These are phyloP conservation scores for Propsilocerus akamusi DNA, from an alignment of 1,140 invertebrate genomes.

Conservation along the genomic window DNA sequence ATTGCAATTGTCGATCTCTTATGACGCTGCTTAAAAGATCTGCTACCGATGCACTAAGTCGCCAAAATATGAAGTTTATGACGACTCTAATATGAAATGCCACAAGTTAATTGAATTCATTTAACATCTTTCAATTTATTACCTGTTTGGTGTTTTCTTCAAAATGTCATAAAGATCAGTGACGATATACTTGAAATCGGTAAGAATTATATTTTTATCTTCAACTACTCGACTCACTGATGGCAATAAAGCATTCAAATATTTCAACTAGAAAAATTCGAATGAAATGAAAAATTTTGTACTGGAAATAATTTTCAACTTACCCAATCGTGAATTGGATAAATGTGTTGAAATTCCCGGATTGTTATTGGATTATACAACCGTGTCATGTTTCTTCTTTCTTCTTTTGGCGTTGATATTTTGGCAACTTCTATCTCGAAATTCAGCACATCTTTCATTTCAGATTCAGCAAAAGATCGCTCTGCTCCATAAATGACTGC, in stretches of 20 bases:
- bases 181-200: slow-evolving; percentile 27
- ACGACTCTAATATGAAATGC: slow-evolving; percentile 21
- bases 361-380: slow-evolving; percentile 45
- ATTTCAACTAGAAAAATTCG: no score
- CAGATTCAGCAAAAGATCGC: slow-evolving; percentile 19
- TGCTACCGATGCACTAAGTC: slow-evolving; percentile 31
- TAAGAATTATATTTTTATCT: slow-evolving; percentile 35
- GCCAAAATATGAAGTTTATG: slow-evolving; percentile 45
- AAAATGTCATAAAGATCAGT: slow-evolving; percentile 23
- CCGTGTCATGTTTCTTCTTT: slow-evolving; percentile 39
- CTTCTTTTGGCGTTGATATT: slow-evolving; percentile 37
- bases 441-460: slow-evolving; percentile 33
- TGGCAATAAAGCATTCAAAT: slow-evolving; percentile 34
- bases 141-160: slow-evolving; percentile 31
- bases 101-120: slow-evolving; percentile 22
- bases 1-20: slow-evolving; percentile 31
- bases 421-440: slow-evolving; percentile 40
- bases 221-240: slow-evolving; percentile 15
- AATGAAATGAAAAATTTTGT: no score
- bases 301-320: no score
- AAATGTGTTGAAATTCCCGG: slow-evolving; percentile 26
- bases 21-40: slow-evolving; percentile 34
- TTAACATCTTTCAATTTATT: slow-evolving; percentile 8
- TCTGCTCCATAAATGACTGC: slow-evolving; percentile 35
- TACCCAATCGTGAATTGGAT: slow-evolving; percentile 18